Base-by-base conservation (phyloP, 2,797 vertebrate species). In the Enoplosus armatus region DNA sequence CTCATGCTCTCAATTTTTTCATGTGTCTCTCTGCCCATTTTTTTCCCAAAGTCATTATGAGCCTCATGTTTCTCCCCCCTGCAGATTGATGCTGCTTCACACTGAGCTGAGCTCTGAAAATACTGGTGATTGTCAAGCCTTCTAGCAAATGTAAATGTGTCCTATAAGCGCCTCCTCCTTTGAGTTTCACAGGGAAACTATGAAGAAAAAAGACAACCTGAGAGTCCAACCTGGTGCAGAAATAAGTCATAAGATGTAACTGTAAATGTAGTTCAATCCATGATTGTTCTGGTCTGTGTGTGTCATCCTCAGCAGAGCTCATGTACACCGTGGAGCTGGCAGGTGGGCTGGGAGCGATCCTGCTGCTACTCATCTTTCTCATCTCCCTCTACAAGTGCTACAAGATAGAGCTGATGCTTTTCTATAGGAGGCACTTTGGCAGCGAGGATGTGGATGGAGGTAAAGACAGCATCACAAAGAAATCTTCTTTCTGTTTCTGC, bases 311-410 rank as follows among this genome's bases (percentile, higher is more conserved):
- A 96, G 92, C 96, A 97, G 98, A 99, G 93, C 95, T 99, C 89
- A 98, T 99, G 97, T 99, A 99, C 94, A 99, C 97, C 10, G 96
- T 99, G 92, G 98, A 99, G 93, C 96, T 99, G 94, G 98, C 98
- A 90, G 98, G 98, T 82, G 98, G 98, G 5, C 97, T 99, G 85
- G 98, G 98, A 90, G 97, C 98, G 77, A 99, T 99, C 94, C 95
- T 99, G 81, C 95, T 99, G 92, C 95, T 99, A 72, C 97, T 99
- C 90, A 95, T 98, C 94, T 97, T 97, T 87, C 95, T 99, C 95
- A 97, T 99, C 89, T 98, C 97, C 90, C 91, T 99, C 91, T 99
- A 98, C 95, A 98, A 98, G 91, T 99, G 98, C 93, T 99, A 99
- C 95, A 98, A 97, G 94, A 98, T 99, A 78, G 98, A 99, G 94